Percentiles rank a stretch among this genome's conserved stretches.
Conservation (phyloP, 2,113 vertebrate genomes). For the Colinus virginianus region DNA sequence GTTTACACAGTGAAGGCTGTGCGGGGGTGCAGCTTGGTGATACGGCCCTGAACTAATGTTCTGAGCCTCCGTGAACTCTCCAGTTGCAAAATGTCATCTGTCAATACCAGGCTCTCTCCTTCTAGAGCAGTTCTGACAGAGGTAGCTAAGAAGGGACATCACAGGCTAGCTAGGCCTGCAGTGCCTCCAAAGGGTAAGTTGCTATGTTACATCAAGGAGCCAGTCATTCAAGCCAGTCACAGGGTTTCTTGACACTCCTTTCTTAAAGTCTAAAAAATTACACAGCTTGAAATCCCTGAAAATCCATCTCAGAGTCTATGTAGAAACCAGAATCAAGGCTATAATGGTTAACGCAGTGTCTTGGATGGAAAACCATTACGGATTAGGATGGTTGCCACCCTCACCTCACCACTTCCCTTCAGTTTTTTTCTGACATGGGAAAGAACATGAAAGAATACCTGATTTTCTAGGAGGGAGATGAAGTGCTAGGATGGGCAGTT, state of each 20-base stretch:
- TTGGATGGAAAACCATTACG: slow-evolving; percentile 15
- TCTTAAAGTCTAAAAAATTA: slow-evolving; percentile 19
- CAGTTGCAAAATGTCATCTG: slow-evolving; percentile 57
- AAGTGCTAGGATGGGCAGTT: not conserved
- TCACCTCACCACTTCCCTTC: not conserved
- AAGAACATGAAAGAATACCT: not conserved
- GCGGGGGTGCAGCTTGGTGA: not conserved
- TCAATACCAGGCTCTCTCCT: slow-evolving; percentile 19
- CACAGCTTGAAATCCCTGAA: not conserved
- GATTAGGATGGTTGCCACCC: not conserved
- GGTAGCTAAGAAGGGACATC: slow-evolving; percentile 23
- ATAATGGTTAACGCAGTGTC: not conserved
- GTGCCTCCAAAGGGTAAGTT: slow-evolving; percentile 45
- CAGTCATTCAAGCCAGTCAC: slow-evolving; percentile 42
- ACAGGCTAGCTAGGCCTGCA: slow-evolving; percentile 21
- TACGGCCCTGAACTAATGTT: not conserved
- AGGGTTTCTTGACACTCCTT: slow-evolving; percentile 8
- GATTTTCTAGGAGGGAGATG: not conserved
- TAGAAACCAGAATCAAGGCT: slow-evolving; percentile 1
- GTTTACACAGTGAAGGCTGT: not conserved
- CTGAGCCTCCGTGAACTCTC: slow-evolving; percentile 5
- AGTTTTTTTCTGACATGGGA: not conserved
- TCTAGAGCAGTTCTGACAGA: not conserved
- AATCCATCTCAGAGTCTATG: not conserved
- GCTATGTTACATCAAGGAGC: slow-evolving; percentile 35